phyloP scores from a whole-genome alignment of 1,140 invertebrate species.

The Drosophila nigromelanica region DNA sequence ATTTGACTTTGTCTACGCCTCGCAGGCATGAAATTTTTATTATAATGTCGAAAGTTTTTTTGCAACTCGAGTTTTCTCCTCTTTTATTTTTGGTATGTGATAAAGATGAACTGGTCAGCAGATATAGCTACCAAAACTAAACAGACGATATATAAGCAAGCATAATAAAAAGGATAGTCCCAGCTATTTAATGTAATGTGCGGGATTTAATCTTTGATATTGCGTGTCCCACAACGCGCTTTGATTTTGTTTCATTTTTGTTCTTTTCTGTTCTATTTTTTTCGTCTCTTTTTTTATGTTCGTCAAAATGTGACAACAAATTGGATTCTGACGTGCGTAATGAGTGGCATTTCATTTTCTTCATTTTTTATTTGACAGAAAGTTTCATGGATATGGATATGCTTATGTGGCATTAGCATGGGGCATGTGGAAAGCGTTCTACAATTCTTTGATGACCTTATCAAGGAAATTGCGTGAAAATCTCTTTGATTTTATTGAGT shows the following conservation, averaged over 20 bases:
- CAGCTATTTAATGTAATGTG: conserved; percentile 64
- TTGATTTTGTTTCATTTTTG: conserved; percentile 40
- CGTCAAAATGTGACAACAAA: conserved; percentile 76
- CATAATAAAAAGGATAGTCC: conserved; percentile 51
- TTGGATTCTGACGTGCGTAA: conserved; percentile 78
- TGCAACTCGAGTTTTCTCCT: conserved; percentile 45
- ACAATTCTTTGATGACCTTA: conserved; percentile 23
- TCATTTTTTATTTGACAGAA: conserved; percentile 10
- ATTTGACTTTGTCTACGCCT: conserved; percentile 12
- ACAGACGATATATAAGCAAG: conserved; percentile 14
- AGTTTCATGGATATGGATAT: conserved; percentile 35
- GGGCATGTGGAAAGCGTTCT: conserved; percentile 4
- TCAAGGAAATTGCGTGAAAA: conserved; percentile 34
- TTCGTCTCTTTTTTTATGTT: conserved; percentile 52
- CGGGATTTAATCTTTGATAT: conserved; percentile 74
- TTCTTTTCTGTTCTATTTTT: conserved; percentile 19
- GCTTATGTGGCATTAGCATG: conserved; percentile 7
- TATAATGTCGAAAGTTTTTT: conserved; percentile 73
- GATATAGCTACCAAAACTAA: conserved; percentile 14
- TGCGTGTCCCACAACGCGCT: conserved; percentile 58
- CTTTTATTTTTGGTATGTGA: conserved; percentile 40
- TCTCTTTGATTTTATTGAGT: conserved; percentile 36
- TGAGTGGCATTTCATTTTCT: conserved; percentile 52
- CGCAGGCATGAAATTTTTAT: conserved; percentile 75
- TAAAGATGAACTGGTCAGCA: conserved; percentile 72